A percentile compares a stretch with the other conserved stretches of the same genome.
phyloP scores from a whole-genome alignment of 2,797 vertebrate species.

The Spizella passerina region DNA sequence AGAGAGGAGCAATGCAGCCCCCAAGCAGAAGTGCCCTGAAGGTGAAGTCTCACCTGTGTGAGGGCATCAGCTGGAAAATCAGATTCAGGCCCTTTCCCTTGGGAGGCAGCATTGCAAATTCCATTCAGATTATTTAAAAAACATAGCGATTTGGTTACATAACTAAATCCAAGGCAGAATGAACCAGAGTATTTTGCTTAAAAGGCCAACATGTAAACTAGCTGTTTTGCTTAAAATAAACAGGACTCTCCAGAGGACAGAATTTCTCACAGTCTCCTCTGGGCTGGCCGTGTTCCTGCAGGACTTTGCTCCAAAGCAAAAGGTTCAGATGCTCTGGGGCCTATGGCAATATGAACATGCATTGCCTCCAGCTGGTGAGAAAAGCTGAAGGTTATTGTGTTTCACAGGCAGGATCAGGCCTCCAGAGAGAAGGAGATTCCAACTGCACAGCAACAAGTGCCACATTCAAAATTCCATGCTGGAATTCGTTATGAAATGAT shows the following conservation, averaged over 20 bases:
- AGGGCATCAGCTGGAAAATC: neutral
- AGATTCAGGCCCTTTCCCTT: neutral
- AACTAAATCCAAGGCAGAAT: conserved; percentile 55
- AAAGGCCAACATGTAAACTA: conserved; percentile 68
- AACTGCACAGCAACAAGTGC: neutral
- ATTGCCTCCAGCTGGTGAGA: conserved; percentile 56
- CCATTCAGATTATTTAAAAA: conserved; percentile 60
- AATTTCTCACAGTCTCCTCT: conserved; percentile 62
- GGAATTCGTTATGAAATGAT: neutral
- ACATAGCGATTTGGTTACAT: conserved; percentile 57
- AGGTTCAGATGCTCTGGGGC: conserved; percentile 22
- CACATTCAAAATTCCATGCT: neutral
- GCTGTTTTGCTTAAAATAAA: conserved; percentile 69
- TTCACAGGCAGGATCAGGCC: neutral
- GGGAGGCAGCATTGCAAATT: conserved; percentile 5
- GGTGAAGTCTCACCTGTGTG: conserved; percentile 5
- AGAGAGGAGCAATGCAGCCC: neutral
- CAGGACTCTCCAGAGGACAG: conserved; percentile 55
- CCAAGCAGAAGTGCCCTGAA: neutral
- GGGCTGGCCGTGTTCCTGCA: conserved; percentile 36
- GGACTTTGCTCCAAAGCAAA: conserved; percentile 38
- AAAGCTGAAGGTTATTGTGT: neutral
- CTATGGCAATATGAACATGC: neutral
- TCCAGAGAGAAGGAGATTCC: neutral
- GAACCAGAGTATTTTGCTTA: conserved; percentile 57